phyloP scores from a whole-genome alignment of 2,797 vertebrate genomes.

The Gadopsis bispinosus region DNA sequence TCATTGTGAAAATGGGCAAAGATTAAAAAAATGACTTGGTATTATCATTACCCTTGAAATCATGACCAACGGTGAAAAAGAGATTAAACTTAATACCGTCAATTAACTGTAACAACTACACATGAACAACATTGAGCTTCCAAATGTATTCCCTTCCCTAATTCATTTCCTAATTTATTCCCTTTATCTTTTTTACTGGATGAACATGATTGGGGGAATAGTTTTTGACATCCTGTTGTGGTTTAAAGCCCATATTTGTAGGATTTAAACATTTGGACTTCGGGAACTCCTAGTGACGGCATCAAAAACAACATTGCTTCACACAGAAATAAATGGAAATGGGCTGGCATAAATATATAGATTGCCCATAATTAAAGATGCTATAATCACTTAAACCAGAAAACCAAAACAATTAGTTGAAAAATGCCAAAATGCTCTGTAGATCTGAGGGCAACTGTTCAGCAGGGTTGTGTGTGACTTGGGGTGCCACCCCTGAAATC shows the following conservation, averaged over 20 bases:
- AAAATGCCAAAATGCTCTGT: neutral
- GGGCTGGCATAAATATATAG: neutral
- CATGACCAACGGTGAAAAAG: constrained; percentile 1
- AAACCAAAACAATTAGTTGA: neutral
- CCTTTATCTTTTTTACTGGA: constrained; percentile 7
- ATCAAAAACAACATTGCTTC: neutral
- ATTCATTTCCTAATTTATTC: constrained; percentile 32
- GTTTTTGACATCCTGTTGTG: constrained; percentile 1
- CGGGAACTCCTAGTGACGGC: neutral
- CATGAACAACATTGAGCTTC: neutral
- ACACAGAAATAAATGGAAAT: neutral
- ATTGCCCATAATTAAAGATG: neutral
- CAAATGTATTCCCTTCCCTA: constrained; percentile 25
- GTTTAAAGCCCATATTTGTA: neutral
- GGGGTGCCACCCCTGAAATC: too few relatives aligned
- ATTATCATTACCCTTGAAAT: constrained; percentile 8
- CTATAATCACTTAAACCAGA: neutral
- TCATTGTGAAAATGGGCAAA: neutral
- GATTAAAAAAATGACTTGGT: neutral
- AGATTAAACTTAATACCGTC: constrained; percentile 19
- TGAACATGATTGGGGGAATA: constrained; percentile 20
- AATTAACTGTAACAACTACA: constrained; percentile 19
- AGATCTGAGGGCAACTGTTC: neutral
- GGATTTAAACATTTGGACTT: constrained; percentile 9
- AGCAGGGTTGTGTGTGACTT: neutral